Conservation (phyloP, 2,888 invertebrate genomes). For the Andricus curvator region DNA sequence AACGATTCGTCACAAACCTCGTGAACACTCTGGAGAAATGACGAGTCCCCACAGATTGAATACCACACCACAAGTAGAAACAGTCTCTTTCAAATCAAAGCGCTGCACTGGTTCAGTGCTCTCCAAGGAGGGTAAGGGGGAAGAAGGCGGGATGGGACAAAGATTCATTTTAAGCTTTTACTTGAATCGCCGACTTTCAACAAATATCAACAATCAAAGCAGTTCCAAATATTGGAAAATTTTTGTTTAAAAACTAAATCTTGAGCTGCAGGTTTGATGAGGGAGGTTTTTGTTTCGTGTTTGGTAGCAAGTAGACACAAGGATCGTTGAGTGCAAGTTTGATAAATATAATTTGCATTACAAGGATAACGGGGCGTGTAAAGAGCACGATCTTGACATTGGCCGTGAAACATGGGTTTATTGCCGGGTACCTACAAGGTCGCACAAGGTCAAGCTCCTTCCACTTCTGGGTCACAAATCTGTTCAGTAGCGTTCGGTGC, state of each 20-base stretch:
- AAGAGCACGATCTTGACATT: conserved; percentile 60
- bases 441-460: conserved; percentile 62
- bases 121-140: neutral
- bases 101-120: conserved; percentile 3
- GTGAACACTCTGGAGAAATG: conserved; percentile 9
- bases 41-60: conserved; percentile 1
- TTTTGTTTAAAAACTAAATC: neutral
- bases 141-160: neutral
- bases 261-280: neutral
- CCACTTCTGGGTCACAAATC: conserved; percentile 43
- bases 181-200: neutral
- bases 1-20: conserved; percentile 16
- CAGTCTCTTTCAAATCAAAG: neutral
- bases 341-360: conserved; percentile 14
- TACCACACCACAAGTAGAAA: conserved; percentile 18
- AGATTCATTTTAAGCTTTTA: neutral
- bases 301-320: neutral
- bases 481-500: conserved; percentile 24
- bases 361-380: conserved; percentile 18
- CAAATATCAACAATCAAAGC: neutral
- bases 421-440: conserved; percentile 65
- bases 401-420: conserved; percentile 66
- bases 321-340: neutral
- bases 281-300: neutral
- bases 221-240: neutral